A percentile compares a stretch with the other conserved stretches of the same genome.
Conservation (phyloP, 2,797 vertebrate genomes). For the Sternotherus odoratus region DNA sequence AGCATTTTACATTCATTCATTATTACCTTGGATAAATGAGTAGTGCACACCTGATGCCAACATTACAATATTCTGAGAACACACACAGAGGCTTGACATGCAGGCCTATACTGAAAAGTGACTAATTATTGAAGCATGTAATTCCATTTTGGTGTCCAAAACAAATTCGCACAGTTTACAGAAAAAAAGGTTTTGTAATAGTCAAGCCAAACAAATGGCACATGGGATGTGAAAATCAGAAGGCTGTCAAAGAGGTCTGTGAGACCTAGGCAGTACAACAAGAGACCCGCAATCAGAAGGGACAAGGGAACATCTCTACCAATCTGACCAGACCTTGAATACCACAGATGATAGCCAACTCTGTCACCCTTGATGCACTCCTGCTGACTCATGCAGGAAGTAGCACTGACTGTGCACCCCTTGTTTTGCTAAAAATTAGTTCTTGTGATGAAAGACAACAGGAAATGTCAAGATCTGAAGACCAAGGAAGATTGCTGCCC, state of each 20-base stretch:
- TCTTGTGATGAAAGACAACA: neutral
- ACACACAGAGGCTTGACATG: neutral
- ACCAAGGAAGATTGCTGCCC: neutral
- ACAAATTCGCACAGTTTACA: neutral
- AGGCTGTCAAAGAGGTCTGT: neutral
- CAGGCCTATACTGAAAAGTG: neutral
- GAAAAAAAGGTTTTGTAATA: neutral
- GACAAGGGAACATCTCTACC: neutral
- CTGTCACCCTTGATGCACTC: too few species aligned
- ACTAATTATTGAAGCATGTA: neutral
- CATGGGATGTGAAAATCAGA: neutral
- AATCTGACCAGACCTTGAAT: neutral
- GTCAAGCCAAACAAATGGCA: neutral
- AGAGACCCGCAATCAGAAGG: neutral
- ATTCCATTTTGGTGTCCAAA: neutral
- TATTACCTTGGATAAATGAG: neutral
- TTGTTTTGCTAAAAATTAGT: neutral
- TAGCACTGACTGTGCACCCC: neutral
- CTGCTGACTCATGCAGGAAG: neutral
- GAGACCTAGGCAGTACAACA: neutral
- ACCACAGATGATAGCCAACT: neutral
- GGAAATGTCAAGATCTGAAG: neutral
- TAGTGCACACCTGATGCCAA: constrained; percentile 35
- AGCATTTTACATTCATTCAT: neutral
- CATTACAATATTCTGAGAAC: constrained; percentile 23